Base-by-base conservation (phyloP, 2,113 vertebrate species). In the Trematomus loennbergii region DNA sequence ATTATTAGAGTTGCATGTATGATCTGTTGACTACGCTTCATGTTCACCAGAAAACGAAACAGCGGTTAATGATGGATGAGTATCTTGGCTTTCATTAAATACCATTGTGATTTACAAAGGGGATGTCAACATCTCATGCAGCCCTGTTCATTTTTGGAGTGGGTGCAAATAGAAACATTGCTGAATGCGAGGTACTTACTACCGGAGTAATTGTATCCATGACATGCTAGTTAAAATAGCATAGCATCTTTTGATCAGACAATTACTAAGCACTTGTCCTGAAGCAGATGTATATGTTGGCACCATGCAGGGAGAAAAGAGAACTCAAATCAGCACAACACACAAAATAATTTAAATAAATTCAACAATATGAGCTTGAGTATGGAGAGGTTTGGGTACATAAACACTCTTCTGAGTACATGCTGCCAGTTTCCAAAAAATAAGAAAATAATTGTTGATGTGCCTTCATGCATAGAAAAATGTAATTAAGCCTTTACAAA, bases 191-290 rank as follows among this genome's bases (percentile, higher is more conserved):
- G 18, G 9, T 40, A 17, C 10, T 5, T 20, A 33, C 45, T 45
- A 33, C 77, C 20, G 33, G 11, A 45, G 49, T 33, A 25, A 17
- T 48, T 54, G 17, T 48, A 25, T 15, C 22, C 57, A 25, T 15
- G 18, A 6, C 49, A 49, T 3, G 25, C 15, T n/a, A 43, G 15
- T 82, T 82, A 18, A 70, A 63, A 57, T 46, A 55, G 49, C 8
- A 18, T 55, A 55, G 40, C 11, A 18, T 55, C 17, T 58, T 71
- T 52, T 76, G 50, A 75, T 70, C 52, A 20, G 59, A 69, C 15
- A 63, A 54, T 12, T 29, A n/a, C 1, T 16, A 2, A 71, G 17
- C 60, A 25, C 33, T 20, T 20, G 29, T 43, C 79, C 79, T 52
- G 59, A 33, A 64, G 65, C 59, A 2, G 58, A 43, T 7, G 49